Evolutionary conservation across 1,140 invertebrate species (phyloP), one percentile per base, ranked within the genome.

Genomic region (Belonocnema kinseyi): DNA sequence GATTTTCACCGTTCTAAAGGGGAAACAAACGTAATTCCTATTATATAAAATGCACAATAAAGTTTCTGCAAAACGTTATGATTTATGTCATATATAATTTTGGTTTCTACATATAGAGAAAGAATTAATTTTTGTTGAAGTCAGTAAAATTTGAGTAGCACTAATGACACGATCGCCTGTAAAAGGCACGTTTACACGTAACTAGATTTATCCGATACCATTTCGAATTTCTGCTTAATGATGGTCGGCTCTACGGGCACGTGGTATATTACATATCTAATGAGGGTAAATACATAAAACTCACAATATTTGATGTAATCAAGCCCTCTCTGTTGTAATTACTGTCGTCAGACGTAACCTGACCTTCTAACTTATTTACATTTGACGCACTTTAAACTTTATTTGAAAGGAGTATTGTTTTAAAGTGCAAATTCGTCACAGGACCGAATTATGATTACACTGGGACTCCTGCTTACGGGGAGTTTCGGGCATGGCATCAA

Each of bases 141-240:
- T 33, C 4, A 26, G 4, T 58, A 10, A 56, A 56, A 46, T 53
- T 51, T 56, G 11, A n/a, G 53, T n/a, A 7, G 19, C 11, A 19
- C 17, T 77, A 76, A 76, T 71, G 58, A 52, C 52, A 52, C 19
- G 72, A 76, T 79, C 52, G 56, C 56, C 72, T 74, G 58, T 51
- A 71, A 76, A 72, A 16, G n/a, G 72, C 52, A 70, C 33, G 54
- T 56, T 21, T 21, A 70, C 52, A 51, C 66, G 11, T 50, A 74
- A 71, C 66, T 8, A 14, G 19, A 52, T 21, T 76, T 79, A 79
- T 73, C 56, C 56, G 21, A 40, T 46, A 58, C 26, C 26, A 70
- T 74, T 50, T 76, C 13, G 50, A 13, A 73, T 76, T 66, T 73
- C 33, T 54, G 7, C 11, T 46, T 61, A 71, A 71, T 76, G 50